phyloP scores from a whole-genome alignment of 2,797 vertebrate species.

The Clarias fuscus region DNA sequence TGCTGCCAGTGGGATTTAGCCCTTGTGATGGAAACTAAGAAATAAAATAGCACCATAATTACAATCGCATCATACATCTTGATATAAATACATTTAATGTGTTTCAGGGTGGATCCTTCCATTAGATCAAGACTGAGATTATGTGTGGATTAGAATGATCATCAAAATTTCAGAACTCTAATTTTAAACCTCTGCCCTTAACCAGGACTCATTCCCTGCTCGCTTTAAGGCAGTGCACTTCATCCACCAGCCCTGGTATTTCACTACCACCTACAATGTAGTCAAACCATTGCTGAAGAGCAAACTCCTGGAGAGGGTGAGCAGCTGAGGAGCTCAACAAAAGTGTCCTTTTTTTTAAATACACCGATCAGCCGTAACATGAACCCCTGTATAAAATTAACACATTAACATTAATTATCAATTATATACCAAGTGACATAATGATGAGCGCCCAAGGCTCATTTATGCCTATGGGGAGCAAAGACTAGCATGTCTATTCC shows the following conservation, averaged over 20 bases:
- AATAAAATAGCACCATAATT: neutral
- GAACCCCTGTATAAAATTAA: no score
- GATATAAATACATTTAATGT: neutral
- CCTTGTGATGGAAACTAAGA: no score
- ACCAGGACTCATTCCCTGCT: slow-evolving; percentile 95
- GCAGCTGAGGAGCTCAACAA: slow-evolving; percentile 38
- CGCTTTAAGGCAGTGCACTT: slow-evolving; percentile 97
- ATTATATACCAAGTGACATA: no score
- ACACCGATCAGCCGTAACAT: no score
- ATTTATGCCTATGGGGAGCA: no score
- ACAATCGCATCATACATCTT: neutral
- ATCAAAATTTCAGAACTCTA: neutral
- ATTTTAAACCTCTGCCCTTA: neutral
- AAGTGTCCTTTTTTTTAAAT: neutral
- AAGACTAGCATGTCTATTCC: no score
- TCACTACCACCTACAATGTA: slow-evolving; percentile 97
- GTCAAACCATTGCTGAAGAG: slow-evolving; percentile 95
- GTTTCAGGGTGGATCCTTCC: neutral
- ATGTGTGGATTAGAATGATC: neutral
- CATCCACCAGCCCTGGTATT: slow-evolving; percentile 99
- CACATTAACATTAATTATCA: no score
- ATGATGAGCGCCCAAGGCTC: no score
- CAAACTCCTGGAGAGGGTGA: slow-evolving; percentile 95
- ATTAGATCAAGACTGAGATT: neutral
- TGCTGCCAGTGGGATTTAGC: neutral